phyloP scores from a whole-genome alignment of 2,113 vertebrate genomes.

The Camelus dromedarius region DNA sequence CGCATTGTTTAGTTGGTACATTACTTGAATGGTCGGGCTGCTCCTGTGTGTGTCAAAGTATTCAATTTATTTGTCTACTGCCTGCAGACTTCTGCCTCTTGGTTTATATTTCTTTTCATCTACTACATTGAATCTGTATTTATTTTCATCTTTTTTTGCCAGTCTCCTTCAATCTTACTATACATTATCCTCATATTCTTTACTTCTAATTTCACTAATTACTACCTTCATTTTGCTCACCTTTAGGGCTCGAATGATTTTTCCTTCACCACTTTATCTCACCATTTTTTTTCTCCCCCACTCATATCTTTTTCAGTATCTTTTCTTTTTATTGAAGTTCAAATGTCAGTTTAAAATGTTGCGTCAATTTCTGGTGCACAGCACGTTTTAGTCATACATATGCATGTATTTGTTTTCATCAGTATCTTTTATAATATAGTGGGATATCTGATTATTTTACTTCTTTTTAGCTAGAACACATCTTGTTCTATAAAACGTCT shows the following conservation, averaged over 20 bases:
- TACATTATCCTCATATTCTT: background rate
- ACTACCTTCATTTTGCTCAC: background rate
- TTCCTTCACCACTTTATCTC: background rate
- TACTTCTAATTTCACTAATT: background rate
- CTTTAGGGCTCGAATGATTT: background rate
- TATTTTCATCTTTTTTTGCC: background rate
- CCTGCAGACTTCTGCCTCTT: background rate
- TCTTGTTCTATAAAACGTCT: background rate
- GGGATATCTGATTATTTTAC: background rate
- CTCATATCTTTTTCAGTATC: background rate
- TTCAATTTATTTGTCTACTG: background rate
- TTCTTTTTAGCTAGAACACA: background rate
- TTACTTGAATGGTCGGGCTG: background rate
- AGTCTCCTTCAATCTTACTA: background rate
- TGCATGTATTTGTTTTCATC: background rate
- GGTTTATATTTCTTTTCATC: background rate
- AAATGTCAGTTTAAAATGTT: no score
- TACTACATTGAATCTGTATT: background rate
- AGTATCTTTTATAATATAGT: background rate
- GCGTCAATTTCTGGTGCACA: no score
- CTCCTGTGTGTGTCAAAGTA: background rate
- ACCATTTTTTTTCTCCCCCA: background rate
- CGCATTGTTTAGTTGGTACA: fast-evolving
- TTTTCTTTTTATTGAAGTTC: background rate
- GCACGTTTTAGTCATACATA: no score